Conservation (phyloP, 2,113 vertebrate genomes). For the Tenrec ecaudatus region DNA sequence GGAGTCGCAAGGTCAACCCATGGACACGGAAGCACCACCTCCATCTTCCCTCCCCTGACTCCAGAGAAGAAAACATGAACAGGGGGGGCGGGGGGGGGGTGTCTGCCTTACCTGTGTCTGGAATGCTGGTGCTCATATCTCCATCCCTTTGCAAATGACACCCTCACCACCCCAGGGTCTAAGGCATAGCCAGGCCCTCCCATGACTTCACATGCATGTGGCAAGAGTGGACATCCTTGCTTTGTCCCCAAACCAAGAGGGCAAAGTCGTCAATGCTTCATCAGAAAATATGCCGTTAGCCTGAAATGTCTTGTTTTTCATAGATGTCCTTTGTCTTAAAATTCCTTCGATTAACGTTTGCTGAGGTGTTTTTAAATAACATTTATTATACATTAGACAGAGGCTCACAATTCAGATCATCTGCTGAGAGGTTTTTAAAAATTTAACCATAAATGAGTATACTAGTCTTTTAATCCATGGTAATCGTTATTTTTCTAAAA, state of each 20-base stretch:
- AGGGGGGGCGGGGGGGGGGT: too few relatives aligned
- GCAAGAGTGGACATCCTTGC: too few relatives aligned
- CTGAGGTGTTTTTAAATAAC: too few relatives aligned
- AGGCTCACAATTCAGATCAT: too few relatives aligned
- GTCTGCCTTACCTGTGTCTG: rapidly evolving
- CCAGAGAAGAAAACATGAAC: background rate
- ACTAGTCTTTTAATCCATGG: too few relatives aligned
- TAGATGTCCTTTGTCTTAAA: background rate
- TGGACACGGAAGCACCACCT: too few relatives aligned
- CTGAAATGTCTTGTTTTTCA: background rate
- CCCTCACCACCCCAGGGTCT: background rate
- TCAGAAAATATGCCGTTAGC: rapidly evolving
- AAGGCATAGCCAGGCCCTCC: background rate
- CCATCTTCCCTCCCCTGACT: background rate
- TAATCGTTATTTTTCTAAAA: too few relatives aligned
- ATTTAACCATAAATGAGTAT: background rate
- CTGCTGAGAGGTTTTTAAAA: background rate
- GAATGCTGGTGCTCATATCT: background rate
- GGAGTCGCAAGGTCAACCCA: background rate
- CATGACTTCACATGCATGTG: rapidly evolving
- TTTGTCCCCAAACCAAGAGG: background rate
- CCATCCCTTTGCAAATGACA: background rate
- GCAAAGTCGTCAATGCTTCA: background rate
- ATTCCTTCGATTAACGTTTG: background rate
- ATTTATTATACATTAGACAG: too few relatives aligned